Evolutionary conservation across 2,797 vertebrate species (phyloP).

Genomic region (Myripristis jacobus): DNA sequence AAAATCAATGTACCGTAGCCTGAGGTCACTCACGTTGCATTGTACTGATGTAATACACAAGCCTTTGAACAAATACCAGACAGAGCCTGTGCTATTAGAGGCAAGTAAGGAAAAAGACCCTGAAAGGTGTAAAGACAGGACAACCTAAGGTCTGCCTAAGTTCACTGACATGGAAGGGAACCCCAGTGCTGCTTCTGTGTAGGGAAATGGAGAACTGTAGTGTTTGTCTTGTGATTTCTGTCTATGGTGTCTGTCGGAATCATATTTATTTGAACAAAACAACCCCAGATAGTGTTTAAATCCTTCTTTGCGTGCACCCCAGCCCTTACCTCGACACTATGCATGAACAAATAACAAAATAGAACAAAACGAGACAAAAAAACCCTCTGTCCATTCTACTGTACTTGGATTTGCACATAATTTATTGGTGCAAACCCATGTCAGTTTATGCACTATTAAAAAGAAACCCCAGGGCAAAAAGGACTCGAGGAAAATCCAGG

Average conservation of each 20-base stretch:
- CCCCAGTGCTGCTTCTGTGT: too few species aligned
- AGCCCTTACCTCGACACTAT: too few species aligned
- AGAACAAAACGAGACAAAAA: too few species aligned
- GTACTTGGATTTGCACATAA: too few species aligned
- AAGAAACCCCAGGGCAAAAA: background rate
- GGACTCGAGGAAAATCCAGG: background rate
- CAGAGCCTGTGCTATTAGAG: slow-evolving; percentile 42
- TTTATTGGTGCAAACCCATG: background rate
- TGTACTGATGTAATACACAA: slow-evolving; percentile 59
- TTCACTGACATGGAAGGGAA: slow-evolving; percentile 27
- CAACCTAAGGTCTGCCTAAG: slow-evolving; percentile 22
- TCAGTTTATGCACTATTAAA: background rate
- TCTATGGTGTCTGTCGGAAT: slow-evolving; percentile 3
- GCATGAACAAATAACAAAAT: too few species aligned
- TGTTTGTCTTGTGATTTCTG: slow-evolving; percentile 4
- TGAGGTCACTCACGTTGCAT: slow-evolving; percentile 56
- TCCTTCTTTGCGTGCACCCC: background rate
- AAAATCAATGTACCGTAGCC: slow-evolving; percentile 63
- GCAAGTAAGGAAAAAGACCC: slow-evolving; percentile 37
- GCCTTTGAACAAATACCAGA: slow-evolving; percentile 59
- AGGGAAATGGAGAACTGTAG: background rate
- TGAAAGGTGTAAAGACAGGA: slow-evolving; percentile 38
- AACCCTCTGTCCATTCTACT: too few species aligned
- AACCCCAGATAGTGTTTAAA: slow-evolving; percentile 6
- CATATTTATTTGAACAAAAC: background rate